Percentiles rank a stretch among this genome's conserved stretches.
Conservation (phyloP, 1,140 invertebrate species). For the Eumaeus atala region DNA sequence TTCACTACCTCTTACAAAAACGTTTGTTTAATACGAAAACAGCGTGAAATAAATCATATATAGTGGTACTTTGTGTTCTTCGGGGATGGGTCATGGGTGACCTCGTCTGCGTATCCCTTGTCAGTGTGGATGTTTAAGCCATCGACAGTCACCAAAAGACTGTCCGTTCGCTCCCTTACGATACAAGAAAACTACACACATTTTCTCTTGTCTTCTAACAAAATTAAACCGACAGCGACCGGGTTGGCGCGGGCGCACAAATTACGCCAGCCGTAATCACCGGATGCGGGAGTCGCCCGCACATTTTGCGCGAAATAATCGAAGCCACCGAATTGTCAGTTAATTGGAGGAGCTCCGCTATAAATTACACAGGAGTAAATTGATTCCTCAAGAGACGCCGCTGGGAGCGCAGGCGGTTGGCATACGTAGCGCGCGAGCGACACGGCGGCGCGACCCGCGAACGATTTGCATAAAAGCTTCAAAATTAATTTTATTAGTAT, state of each 20-base stretch:
- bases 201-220: conserved; percentile 66
- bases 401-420: conserved; percentile 16
- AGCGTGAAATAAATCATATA: too few species aligned
- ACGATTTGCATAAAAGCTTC: too few species aligned
- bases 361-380: conserved; percentile 58
- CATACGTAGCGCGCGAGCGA: not conserved
- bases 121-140: too few species aligned
- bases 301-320: conserved; percentile 69
- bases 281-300: conserved; percentile 70
- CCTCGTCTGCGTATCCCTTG: too few species aligned
- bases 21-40: too few species aligned
- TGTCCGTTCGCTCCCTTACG: conserved; percentile 14
- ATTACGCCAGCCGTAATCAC: conserved; percentile 48
- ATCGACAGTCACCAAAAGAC: too few species aligned
- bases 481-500: too few species aligned
- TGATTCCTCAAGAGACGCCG: conserved; percentile 45
- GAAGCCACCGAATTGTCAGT: conserved; percentile 68
- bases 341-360: conserved; percentile 64
- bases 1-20: too few species aligned
- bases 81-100: too few species aligned
- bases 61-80: too few species aligned
- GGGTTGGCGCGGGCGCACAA: not conserved
- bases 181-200: conserved; percentile 32
- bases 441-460: too few species aligned
- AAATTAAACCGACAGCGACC: conserved; percentile 47